Base-by-base conservation (phyloP, 2,113 vertebrate genomes). In the Camarhynchus parvulus region DNA sequence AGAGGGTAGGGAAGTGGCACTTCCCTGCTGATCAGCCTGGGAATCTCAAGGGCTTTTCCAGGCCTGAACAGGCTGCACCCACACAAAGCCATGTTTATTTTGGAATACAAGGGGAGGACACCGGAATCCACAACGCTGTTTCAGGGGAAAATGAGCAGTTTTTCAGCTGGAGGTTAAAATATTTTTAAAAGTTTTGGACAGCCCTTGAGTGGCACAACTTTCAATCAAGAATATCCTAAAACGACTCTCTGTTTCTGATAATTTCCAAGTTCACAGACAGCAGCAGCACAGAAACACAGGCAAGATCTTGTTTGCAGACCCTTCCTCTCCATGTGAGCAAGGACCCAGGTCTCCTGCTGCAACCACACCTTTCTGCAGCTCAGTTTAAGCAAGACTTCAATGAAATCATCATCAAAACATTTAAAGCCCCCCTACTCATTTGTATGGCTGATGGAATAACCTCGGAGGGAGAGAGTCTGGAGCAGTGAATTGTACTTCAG, bases 401-500 rank as follows among this genome's bases (percentile, higher is more conserved):
- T 17, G 55, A 95, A 96, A 94, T 73, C 76, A 84, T 84, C 61
- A 73, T 11, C 75, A 78, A 91, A 87, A 86, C 80, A 69, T n/a
- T 89, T 91, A 95, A 96, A 96, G 81, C 52, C 76, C 95, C 85
- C 59, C 76, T 73, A 89, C 90, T 96, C 73, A 80, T 92, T 90
- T 90, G 52, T 90, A 82, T 31, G 70, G 74, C 79, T 94, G 88
- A 82, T 10, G 73, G 92, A 96, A 84, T 24, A 74, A 77, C 82
- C 89, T 92, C 50, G 63, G 84, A 96, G 59, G 49, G 33, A 53
- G 59, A 89, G 94, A 96, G 75, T 73, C 49, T 15, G 42, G 58
- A 90, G 77, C 27, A 79, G 88, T 76, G 80, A 97, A 96, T 22
- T 91, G 76, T 91, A 97, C 90, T 98, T 97, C 87, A 95, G 76